Percentiles rank a stretch among this genome's conserved stretches.
These are phyloP conservation scores for Arge pagana DNA, from an alignment of 2,888 invertebrate species.

Conservation along the genomic window DNA sequence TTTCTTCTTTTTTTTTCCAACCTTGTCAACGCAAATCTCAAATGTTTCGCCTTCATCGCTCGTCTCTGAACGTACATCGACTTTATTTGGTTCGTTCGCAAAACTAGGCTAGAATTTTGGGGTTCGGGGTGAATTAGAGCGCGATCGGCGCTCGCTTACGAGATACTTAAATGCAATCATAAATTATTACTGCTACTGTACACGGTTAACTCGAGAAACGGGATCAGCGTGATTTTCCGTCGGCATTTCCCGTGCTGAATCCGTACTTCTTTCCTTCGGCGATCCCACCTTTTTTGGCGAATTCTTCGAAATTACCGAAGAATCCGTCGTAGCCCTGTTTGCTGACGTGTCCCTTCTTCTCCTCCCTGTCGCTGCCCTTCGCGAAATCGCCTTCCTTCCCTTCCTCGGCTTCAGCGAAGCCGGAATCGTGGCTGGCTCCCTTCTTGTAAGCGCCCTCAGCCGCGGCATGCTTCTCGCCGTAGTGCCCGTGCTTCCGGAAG, in stretches of 20 bases:
- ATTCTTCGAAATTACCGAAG: slow-evolving; percentile 32
- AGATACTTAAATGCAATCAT: too few relatives aligned
- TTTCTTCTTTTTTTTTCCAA: too few relatives aligned
- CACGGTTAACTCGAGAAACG: not conserved
- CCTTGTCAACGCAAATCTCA: too few relatives aligned
- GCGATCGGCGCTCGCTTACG: too few relatives aligned
- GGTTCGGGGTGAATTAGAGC: too few relatives aligned
- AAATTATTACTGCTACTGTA: slow-evolving; percentile 15
- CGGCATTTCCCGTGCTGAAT: slow-evolving; percentile 14
- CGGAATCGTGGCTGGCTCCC: slow-evolving; percentile 50
- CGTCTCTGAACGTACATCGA: too few relatives aligned
- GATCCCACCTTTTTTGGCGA: slow-evolving; percentile 43
- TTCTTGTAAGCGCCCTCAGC: slow-evolving; percentile 58
- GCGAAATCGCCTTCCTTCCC: slow-evolving; percentile 61
- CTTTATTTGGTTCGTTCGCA: too few relatives aligned
- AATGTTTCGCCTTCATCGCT: too few relatives aligned
- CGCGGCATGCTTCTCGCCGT: slow-evolving; percentile 57
- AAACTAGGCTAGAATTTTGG: too few relatives aligned
- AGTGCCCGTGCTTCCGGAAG: slow-evolving; percentile 61
- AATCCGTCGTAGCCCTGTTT: slow-evolving; percentile 58
- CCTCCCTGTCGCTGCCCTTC: slow-evolving; percentile 60
- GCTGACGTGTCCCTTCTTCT: slow-evolving; percentile 58
- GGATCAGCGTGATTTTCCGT: slow-evolving; percentile 5
- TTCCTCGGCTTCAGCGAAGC: slow-evolving; percentile 57
- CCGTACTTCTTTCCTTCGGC: slow-evolving; percentile 44